Percentiles rank a stretch among this genome's conserved stretches.
These are phyloP conservation scores for Orthonyx spaldingii DNA, from an alignment of 2,113 vertebrate species.

Conservation along the genomic window DNA sequence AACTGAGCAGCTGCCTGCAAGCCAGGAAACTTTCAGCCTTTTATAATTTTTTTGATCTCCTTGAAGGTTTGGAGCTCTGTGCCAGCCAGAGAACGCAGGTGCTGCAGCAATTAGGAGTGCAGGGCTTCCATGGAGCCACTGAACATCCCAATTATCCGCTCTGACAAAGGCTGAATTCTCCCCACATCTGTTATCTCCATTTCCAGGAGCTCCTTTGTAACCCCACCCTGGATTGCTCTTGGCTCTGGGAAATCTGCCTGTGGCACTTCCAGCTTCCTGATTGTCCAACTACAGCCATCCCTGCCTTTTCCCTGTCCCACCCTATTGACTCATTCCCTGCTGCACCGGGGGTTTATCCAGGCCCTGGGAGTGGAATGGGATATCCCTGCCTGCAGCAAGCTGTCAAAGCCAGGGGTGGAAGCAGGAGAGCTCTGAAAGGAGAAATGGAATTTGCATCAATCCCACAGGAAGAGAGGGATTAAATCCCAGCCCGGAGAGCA, in stretches of 20 bases:
- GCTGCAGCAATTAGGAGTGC: conserved; percentile 13
- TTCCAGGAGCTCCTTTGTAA: conserved; percentile 23
- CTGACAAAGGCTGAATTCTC: conserved; percentile 2
- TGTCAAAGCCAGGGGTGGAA: background rate
- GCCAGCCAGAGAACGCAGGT: background rate
- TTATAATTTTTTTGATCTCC: background rate
- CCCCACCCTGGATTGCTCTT: background rate
- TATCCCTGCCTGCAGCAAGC: background rate
- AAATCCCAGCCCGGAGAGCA: background rate
- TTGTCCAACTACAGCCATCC: background rate
- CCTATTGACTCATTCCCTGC: background rate
- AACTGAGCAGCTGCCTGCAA: background rate
- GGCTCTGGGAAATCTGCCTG: background rate
- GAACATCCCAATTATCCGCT: background rate
- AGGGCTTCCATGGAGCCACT: background rate
- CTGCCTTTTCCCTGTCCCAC: background rate
- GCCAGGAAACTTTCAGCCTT: background rate
- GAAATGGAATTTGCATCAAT: background rate
- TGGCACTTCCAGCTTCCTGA: background rate
- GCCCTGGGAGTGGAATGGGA: background rate
- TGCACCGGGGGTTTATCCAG: background rate
- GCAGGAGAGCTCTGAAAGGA: background rate
- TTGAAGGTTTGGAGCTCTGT: conserved; percentile 3
- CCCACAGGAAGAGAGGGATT: background rate
- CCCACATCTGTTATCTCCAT: conserved; percentile 4